Evolutionary conservation across 2,888 invertebrate genomes (phyloP).

Genomic region (Dyspetes luteomarginatus): DNA sequence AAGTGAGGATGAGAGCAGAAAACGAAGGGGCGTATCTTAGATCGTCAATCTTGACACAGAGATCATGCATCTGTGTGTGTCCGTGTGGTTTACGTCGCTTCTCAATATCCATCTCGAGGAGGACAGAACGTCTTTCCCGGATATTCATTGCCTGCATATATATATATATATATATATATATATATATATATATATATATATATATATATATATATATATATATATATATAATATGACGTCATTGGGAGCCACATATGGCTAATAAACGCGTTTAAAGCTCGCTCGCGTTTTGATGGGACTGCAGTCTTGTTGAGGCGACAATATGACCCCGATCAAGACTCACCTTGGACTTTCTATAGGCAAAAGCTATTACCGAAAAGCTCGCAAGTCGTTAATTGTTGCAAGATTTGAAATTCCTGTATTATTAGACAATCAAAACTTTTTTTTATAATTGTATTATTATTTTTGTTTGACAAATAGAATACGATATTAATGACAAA

Average conservation of each 20-base stretch:
- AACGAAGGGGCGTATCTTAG: conserved; percentile 39
- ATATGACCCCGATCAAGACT: conserved; percentile 24
- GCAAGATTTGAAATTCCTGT: not conserved
- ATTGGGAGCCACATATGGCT: conserved; percentile 13
- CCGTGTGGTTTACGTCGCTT: conserved; percentile 33
- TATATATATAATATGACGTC: conserved; percentile 12
- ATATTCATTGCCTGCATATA: conserved; percentile 45
- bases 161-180: not conserved
- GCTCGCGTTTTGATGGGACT: conserved; percentile 38
- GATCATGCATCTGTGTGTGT: not conserved
- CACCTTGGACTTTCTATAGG: not conserved
- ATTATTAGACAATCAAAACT: too few relatives aligned
- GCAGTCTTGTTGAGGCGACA: conserved; percentile 13
- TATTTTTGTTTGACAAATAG: too few relatives aligned
- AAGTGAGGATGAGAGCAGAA: not conserved
- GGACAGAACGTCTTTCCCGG: conserved; percentile 45
- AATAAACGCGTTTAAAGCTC: conserved; percentile 23
- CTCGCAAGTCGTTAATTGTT: not conserved
- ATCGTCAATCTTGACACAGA: conserved; percentile 37
- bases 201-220: not conserved
- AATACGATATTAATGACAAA: too few relatives aligned
- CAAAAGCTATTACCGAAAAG: not conserved
- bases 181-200: too few relatives aligned
- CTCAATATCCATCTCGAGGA: conserved; percentile 53
- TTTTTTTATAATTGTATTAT: too few relatives aligned